Percentiles rank a stretch among this genome's conserved stretches.
Evolutionary conservation across 2,113 vertebrate species (phyloP).

Genomic region (Oncorhynchus nerka): DNA sequence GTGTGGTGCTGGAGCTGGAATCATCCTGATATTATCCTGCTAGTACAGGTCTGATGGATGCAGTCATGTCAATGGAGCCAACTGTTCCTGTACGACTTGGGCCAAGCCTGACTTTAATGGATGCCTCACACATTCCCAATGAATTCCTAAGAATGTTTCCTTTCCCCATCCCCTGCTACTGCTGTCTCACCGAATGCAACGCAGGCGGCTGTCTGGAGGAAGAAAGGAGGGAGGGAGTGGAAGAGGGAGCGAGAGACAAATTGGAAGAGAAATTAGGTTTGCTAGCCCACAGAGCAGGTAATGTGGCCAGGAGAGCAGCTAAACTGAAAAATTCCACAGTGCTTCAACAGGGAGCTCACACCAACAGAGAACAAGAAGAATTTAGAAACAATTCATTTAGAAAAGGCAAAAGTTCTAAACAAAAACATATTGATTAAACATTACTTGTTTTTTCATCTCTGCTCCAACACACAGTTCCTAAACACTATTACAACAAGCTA

Average conservation of each 20-base stretch:
- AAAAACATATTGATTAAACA: background rate
- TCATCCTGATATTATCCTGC: background rate
- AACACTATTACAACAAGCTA: background rate
- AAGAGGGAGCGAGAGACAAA: background rate
- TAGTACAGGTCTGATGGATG: constrained; percentile 54
- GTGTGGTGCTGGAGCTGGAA: constrained; percentile 22
- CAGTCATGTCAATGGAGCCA: constrained; percentile 46
- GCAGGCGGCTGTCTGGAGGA: background rate
- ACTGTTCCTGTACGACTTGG: constrained; percentile 34
- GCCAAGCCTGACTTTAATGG: constrained; percentile 26
- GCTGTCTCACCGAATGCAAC: background rate
- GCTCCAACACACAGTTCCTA: background rate
- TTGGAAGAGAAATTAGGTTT: background rate
- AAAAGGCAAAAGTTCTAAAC: background rate
- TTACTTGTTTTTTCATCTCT: background rate
- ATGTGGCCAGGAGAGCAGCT: constrained; percentile 13
- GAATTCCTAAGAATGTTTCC: constrained; percentile 22
- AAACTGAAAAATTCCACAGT: background rate
- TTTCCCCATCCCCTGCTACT: background rate
- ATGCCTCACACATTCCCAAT: constrained; percentile 37
- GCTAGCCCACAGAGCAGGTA: constrained; percentile 20
- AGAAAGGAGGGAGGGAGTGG: background rate
- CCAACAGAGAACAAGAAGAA: background rate
- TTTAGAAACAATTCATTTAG: no score
- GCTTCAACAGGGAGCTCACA: constrained; percentile 1